These are phyloP conservation scores for Hipposideros armiger DNA, from an alignment of 2,113 vertebrate species.

Conservation along the genomic window DNA sequence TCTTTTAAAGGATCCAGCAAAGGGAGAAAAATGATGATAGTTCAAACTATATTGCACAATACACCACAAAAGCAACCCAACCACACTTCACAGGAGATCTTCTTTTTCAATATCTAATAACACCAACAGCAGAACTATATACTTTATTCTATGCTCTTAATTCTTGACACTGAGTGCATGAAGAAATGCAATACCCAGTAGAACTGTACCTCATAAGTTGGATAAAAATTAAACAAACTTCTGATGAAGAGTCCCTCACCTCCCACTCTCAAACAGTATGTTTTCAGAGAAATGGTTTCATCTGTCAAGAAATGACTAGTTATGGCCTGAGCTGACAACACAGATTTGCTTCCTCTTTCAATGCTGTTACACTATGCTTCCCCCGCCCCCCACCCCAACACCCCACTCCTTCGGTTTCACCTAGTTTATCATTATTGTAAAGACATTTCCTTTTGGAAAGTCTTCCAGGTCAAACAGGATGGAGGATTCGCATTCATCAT, in stretches of 20 bases:
- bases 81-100: constrained; percentile 66
- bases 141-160: constrained; percentile 29
- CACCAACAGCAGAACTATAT: not conserved
- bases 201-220: not conserved
- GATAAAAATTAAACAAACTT: constrained; percentile 55
- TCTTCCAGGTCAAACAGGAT: constrained; percentile 33
- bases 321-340: constrained; percentile 81
- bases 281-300: constrained; percentile 89
- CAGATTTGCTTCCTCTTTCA: constrained; percentile 88
- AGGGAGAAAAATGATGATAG: not conserved
- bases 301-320: constrained; percentile 87
- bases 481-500: not conserved
- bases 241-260: constrained; percentile 57
- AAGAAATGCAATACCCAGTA: constrained; percentile 31
- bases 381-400: too few species aligned
- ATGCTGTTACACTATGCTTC: constrained; percentile 62
- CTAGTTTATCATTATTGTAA: constrained; percentile 39
- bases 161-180: constrained; percentile 45
- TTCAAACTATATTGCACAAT: not conserved
- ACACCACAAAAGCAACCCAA: constrained; percentile 48
- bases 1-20: constrained; percentile 45
- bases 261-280: constrained; percentile 50
- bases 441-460: constrained; percentile 8
- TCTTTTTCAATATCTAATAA: constrained; percentile 54
- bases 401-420: not conserved